Evolutionary conservation across 2,113 vertebrate species (phyloP).

Genomic region (Pangasianodon hypophthalmus): DNA sequence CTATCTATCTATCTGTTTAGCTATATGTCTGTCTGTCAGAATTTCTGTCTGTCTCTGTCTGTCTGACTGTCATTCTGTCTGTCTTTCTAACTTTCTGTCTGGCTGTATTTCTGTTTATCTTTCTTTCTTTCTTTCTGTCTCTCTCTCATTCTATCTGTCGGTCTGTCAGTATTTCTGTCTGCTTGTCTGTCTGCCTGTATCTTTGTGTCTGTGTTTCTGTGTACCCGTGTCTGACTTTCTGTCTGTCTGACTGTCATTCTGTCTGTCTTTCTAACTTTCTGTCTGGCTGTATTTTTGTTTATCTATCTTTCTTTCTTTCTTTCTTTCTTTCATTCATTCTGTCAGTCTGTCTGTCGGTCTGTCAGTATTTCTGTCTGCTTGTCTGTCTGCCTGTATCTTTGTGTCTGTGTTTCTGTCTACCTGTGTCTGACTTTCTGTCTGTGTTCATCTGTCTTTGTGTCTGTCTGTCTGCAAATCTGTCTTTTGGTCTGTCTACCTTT

Average conservation of each 20-base stretch:
- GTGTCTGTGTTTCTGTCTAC: neutral
- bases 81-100: too few species aligned
- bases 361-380: neutral
- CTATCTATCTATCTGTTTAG: neutral
- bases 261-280: too few species aligned
- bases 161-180: neutral
- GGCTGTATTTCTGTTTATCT: neutral
- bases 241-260: neutral
- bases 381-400: neutral
- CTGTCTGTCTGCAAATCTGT: neutral
- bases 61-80: neutral
- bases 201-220: constrained; percentile 10
- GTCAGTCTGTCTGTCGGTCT: neutral
- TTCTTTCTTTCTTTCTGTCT: neutral
- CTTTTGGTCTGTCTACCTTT: neutral
- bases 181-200: neutral
- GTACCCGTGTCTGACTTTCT: neutral
- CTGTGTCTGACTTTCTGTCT: neutral
- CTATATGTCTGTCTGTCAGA: neutral
- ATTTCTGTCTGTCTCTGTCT: neutral
- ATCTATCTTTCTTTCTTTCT: neutral
- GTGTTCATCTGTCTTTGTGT: neutral
- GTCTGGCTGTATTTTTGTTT: neutral
- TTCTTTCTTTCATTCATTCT: neutral
- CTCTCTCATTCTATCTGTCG: neutral